A percentile compares a stretch with the other conserved stretches of the same genome.
Evolutionary conservation across 2,888 invertebrate species (phyloP).

Genomic region (Philereme transversata): DNA sequence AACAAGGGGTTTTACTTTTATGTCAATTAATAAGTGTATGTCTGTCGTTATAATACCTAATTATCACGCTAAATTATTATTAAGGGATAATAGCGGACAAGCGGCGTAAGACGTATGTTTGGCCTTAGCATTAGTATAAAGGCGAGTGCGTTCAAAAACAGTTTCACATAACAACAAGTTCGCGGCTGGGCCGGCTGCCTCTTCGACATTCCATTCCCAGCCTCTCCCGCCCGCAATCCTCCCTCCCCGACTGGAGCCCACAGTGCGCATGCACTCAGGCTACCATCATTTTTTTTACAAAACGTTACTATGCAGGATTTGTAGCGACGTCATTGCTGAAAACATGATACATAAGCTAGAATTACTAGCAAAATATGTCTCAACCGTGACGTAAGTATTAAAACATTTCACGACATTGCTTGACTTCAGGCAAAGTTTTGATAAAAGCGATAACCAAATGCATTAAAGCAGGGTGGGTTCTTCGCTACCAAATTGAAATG

Average conservation of each 20-base stretch:
- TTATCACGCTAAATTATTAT: too few relatives aligned
- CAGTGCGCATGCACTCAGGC: slow-evolving; percentile 77
- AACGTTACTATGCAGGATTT: slow-evolving; percentile 21
- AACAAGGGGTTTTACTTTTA: too few relatives aligned
- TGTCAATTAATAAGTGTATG: too few relatives aligned
- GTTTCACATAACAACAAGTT: slow-evolving; percentile 80
- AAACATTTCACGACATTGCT: too few relatives aligned
- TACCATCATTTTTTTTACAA: slow-evolving; percentile 64
- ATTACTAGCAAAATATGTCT: not conserved
- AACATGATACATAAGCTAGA: not conserved
- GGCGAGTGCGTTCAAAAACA: slow-evolving; percentile 64
- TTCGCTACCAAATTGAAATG: too few relatives aligned
- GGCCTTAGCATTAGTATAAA: too few relatives aligned
- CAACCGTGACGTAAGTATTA: not conserved
- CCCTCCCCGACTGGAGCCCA: slow-evolving; percentile 54
- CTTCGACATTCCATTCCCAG: slow-evolving; percentile 79
- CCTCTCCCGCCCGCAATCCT: slow-evolving; percentile 56
- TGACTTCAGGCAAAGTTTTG: too few relatives aligned
- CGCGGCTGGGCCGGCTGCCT: slow-evolving; percentile 69
- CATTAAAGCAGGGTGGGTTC: too few relatives aligned
- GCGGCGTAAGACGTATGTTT: too few relatives aligned
- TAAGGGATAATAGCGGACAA: too few relatives aligned
- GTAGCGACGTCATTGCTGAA: slow-evolving; percentile 22
- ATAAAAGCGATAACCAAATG: too few relatives aligned
- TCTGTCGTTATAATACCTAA: too few relatives aligned